Base-by-base conservation (phyloP, 2,113 vertebrate genomes). In the Zosterops lateralis region DNA sequence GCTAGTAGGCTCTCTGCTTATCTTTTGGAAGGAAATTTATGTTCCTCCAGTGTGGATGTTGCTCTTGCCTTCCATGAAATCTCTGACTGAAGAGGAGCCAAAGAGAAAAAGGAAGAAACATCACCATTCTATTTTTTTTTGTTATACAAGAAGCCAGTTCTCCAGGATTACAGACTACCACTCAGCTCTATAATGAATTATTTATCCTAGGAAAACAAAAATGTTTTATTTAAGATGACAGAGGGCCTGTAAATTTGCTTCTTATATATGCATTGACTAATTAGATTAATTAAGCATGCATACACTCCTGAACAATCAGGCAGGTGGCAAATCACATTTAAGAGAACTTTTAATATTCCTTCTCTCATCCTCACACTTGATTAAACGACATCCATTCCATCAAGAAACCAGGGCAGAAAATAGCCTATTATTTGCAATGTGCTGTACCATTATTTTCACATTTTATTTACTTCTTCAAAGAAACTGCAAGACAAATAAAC, bases 241-340 rank as follows among this genome's bases (percentile, higher is more conserved):
- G 96, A 97, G 94, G 94, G 92, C 85, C 97, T 97, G 91, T 96
- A 97, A 97, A 97, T 97, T 97, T 96, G 54, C 92, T 97, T 96
- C 97, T 97, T 97, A 97, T 98, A 97, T 97, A 89, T 96, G 97
- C 95, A 93, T 96, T 97, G 97, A 97, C 96, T 98, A 98, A 98
- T 98, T 98, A 97, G 97, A 97, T 98, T 98, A 98, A 98, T 98
- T 98, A 98, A 97, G 96, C 91, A 75, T 32, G 94, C 97, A 97
- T 94, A 97, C 93, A 96, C 92, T 97, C 97, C 90, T 93, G 96
- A 97, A 97, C 86, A 98, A 96, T 97, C 95, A 98, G 89, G 95
- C 97, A 98, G 97, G 97, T 98, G 97, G 98, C 96, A 98, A 98
- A 97, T 97, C 97, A 97, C 93, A 96, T 96, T 97, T 91, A 96